Conservation (phyloP, 2,797 vertebrate species). For the Urophycis tenuis region DNA sequence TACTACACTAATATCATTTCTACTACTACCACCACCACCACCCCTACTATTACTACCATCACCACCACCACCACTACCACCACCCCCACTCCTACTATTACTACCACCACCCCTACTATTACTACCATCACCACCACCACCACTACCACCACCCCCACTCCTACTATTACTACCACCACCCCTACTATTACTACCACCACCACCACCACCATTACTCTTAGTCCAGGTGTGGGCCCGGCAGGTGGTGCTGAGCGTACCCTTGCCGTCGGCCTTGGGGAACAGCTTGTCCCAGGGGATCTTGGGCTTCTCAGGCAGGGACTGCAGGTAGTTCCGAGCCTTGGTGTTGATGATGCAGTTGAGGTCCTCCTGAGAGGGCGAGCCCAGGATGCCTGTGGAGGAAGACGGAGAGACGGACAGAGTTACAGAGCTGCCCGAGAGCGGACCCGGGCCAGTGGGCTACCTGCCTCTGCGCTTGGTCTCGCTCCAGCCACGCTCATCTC, state of each 20-base stretch:
- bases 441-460: too few relatives aligned
- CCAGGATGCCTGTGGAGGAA: slow-evolving; percentile 72
- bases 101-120: too few relatives aligned
- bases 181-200: background rate
- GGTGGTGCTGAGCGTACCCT: slow-evolving; percentile 65
- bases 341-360: slow-evolving; percentile 90
- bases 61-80: too few relatives aligned
- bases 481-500: too few relatives aligned
- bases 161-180: too few relatives aligned
- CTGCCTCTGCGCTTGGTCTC: too few relatives aligned
- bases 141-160: too few relatives aligned
- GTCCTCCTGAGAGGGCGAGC: slow-evolving; percentile 81
- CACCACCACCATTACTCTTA: background rate
- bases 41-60: too few relatives aligned
- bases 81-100: too few relatives aligned
- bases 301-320: slow-evolving; percentile 79
- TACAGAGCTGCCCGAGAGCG: background rate
- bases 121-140: too few relatives aligned
- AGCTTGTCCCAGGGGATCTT: slow-evolving; percentile 80
- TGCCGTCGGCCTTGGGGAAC: slow-evolving; percentile 74
- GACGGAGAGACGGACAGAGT: background rate
- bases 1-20: too few relatives aligned
- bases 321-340: slow-evolving; percentile 85
- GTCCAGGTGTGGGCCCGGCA: background rate
- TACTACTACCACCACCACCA: background rate